Evolutionary conservation across 2,797 vertebrate genomes (phyloP), one percentile per base, ranked within the genome.

Genomic region (Momotus momota): DNA sequence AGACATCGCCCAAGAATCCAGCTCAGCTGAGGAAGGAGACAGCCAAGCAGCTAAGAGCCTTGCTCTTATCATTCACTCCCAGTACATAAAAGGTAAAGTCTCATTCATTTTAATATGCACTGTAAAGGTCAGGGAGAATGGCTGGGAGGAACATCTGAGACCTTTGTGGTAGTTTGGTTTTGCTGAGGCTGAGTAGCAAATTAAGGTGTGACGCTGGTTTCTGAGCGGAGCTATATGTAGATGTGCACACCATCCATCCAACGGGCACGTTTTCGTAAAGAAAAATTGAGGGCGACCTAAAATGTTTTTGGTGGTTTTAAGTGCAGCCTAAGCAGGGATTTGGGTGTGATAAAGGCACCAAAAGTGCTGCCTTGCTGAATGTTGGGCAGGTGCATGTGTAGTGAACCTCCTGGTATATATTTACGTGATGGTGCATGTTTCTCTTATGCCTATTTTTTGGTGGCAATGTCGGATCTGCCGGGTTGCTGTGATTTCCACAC

Each of bases 351-450:
- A 57, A 80, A 65, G 5, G 23, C 1, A 11, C 20, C 14, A 14
- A 27, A 84, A 67, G 7, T 43, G 15, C 9, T 61, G 29, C 29
- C 18, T 79, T 57, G 35, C 15, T 43, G 26, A 46, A 23, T 8
- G 4, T 14, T 64, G 8, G 45, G 22, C 11, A 6, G 69, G 4
- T 7, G 11, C 12, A 5, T 3, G 5, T 14, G 31, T 67, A 67
- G 4, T 35, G 54, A 91, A 70, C 0, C 0, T 49, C 26, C 9
- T 27, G 18, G 20, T 52, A 38, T 20, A n/a, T 8, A 46, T 10
- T 16, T 3, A 26, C 0, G 1, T 0, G 2, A 27, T 12, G 4
- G n/a, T 61, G 25, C 2, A 7, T 74, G 65, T 72, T 70, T 65
- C 38, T 88, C 49, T 66, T 71, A n/a, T 4, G 3, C 14, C 1